Base-by-base conservation (phyloP, 2,113 vertebrate genomes). In the Nipponia nippon region DNA sequence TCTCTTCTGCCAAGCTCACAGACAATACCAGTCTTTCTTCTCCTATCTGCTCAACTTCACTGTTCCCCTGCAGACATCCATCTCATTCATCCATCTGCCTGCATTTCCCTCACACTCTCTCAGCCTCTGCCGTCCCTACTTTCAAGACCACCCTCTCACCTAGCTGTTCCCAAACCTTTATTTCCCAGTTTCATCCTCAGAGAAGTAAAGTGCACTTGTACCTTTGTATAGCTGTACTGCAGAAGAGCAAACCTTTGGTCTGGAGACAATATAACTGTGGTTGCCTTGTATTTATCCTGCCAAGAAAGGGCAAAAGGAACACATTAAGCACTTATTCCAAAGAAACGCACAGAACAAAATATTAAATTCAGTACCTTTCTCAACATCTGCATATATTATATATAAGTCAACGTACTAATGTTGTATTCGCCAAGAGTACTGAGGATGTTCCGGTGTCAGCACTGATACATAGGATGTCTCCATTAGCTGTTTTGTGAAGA, bases 201-300 rank as follows among this genome's bases (percentile, higher is more conserved):
- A 47, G 44, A 27, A 49, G 13, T 69, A 90, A 87, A 87, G 4
- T 9, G 70, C 34, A 66, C 27, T 30, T 69, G 83, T 98, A 98
- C 98, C 98, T 98, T 98, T 76, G 72, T 92, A 70, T 98, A 98
- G 89, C 76, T 98, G 96, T 98, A 97, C 34, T 95, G 98, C 34
- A 98, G 95, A 84, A 98, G 98, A 91, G 98, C 87, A 91, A 97
- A 98, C 46, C 88, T 92, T 76, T 82, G 63, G 73, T 98, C 98
- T 47, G 98, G 65, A 80, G 98, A 98, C 53, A 98, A 10, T 76
- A 84, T 96, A 97, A 65, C 97, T 71, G 95, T 73, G 76, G 96
- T 97, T 95, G 83, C 94, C 73, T 95, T 97, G 91, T 97, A 94
- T 50, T 42, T 10, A 62, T 97, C 97, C 98, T 98, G 97, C 49